Percentiles rank a stretch among this genome's conserved stretches.
Conservation (phyloP, 1,140 invertebrate genomes). For the Grapholita molesta region DNA sequence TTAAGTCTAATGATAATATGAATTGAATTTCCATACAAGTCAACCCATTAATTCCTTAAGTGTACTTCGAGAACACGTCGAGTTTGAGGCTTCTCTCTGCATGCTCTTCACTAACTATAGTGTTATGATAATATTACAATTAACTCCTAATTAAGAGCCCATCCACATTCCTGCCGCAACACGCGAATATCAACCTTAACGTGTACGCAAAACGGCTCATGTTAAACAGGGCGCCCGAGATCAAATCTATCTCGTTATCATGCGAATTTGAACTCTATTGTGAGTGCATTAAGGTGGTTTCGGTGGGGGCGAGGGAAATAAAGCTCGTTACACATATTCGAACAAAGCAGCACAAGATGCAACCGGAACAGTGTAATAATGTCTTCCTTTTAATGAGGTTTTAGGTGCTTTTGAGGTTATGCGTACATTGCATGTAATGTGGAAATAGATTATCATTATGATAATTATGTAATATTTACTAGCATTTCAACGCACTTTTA, state of each 20-base stretch:
- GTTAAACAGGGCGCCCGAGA: background rate
- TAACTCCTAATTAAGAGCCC: background rate
- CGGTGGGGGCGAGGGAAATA: slow-evolving; percentile 17
- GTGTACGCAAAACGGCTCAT: background rate
- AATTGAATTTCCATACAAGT: too few species aligned
- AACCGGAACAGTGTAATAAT: slow-evolving; percentile 38
- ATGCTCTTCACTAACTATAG: background rate
- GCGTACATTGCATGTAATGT: background rate
- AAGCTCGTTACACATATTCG: slow-evolving; percentile 26
- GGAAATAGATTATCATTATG: background rate
- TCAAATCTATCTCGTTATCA: background rate
- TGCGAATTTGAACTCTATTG: background rate
- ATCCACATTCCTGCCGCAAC: background rate
- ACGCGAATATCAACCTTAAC: background rate
- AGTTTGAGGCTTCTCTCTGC: background rate
- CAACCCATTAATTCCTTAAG: too few species aligned
- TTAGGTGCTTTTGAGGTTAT: slow-evolving; percentile 22
- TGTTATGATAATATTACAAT: slow-evolving; percentile 9
- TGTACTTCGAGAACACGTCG: background rate
- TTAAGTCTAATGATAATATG: too few species aligned
- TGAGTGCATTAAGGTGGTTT: background rate
- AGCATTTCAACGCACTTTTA: too few species aligned
- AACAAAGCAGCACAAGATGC: slow-evolving; percentile 30
- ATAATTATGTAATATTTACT: too few species aligned
- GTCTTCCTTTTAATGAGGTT: slow-evolving; percentile 47